Base-by-base conservation (phyloP, 2,113 vertebrate species). In the Calyptommatus sinebrachiatus region DNA sequence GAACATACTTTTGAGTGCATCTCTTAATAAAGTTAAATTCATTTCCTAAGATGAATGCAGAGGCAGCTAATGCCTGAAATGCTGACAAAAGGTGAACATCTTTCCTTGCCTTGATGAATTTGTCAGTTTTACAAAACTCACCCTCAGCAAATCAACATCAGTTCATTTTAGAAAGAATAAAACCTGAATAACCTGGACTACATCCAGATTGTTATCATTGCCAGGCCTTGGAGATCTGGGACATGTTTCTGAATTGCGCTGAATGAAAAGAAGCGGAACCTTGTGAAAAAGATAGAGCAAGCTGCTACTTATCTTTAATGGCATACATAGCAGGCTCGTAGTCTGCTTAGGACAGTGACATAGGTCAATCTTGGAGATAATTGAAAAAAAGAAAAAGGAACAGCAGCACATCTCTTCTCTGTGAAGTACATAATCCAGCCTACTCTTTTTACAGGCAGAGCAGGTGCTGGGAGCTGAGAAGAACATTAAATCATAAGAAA, bases 301-400 rank as follows among this genome's bases (percentile, higher is more conserved):
- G 76, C 78, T 45, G 2, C 71, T 71, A 83, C 85, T 77, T 88
- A 62, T 84, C 76, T 88, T 86, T 90, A 89, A 87, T 78, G 85
- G 83, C 53, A 82, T 20, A 71, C 53, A 82, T 20, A 71, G 74
- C 48, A 84, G 84, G 60, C 0, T 0, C 84, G 60, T 65, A 50
- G n/a, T 82, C 57, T 84, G 83, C 81, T 0, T 0, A 73, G 86
- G 77, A 70, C 78, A 78, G 57, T 88, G 81, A 86, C 68, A 85
- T 88, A 83, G 76, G 8, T 18, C 22, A 83, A 76, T 63, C 78
- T 20, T 86, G 65, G 72, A 83, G 48, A 84, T 81, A 80, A 84
- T 67, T 83, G 83, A 79, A 41, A 87, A 24, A 68, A 67, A 86
- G 86, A 86, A 63, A 73, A 8, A 81, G 53, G n/a, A 86, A 73